A percentile compares a stretch with the other conserved stretches of the same genome.
Conservation (phyloP, 2,113 vertebrate species). For the Cisticola juncidis region DNA sequence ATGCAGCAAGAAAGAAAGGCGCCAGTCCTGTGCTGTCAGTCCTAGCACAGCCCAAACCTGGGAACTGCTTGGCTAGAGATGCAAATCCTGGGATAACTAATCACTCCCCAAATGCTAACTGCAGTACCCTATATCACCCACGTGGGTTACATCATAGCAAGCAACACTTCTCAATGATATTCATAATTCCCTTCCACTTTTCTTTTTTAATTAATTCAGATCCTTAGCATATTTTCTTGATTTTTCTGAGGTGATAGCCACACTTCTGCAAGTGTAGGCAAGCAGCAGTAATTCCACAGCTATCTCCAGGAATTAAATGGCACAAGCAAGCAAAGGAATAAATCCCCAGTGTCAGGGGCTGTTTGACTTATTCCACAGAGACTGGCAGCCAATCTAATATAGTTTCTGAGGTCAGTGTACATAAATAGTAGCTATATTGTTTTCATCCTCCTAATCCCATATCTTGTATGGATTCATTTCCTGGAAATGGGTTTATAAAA, state of each 20-base stretch:
- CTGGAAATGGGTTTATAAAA: slow-evolving; percentile 38
- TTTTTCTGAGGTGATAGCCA: not conserved
- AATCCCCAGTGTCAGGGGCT: not conserved
- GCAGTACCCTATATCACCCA: not conserved
- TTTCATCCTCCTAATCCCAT: not conserved
- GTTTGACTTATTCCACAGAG: not conserved
- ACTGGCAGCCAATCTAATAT: not conserved
- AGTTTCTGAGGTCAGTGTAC: slow-evolving; percentile 17
- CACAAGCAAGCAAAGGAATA: not conserved
- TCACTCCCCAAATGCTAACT: not conserved
- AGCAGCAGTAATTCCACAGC: not conserved
- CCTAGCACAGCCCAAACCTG: not conserved
- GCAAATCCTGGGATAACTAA: not conserved
- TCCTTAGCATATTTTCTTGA: not conserved
- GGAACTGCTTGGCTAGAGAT: not conserved
- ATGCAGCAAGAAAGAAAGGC: not conserved
- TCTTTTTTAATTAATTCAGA: slow-evolving; percentile 1
- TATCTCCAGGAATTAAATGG: not conserved
- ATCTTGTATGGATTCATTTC: not conserved
- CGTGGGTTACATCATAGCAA: not conserved
- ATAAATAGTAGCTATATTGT: not conserved
- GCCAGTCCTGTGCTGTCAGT: not conserved
- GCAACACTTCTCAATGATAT: not conserved
- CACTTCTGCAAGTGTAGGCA: not conserved
- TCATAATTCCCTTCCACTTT: not conserved